These are phyloP conservation scores for Leucophenga montana DNA, from an alignment of 2,888 invertebrate species.

Conservation along the genomic window DNA sequence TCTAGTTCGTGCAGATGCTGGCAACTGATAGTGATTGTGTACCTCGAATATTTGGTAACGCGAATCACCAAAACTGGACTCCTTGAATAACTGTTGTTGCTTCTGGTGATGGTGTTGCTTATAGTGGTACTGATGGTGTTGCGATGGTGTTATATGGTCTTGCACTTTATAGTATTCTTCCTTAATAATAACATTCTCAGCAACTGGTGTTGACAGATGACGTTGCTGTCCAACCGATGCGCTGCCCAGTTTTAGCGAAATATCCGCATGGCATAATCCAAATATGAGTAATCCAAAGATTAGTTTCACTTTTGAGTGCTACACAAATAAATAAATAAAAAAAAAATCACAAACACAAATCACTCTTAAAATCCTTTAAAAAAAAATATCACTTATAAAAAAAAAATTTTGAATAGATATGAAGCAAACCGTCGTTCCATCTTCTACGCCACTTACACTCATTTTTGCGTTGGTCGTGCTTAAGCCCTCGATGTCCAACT, in stretches of 20 bases:
- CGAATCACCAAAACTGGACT: constrained; percentile 57
- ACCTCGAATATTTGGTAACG: constrained; percentile 63
- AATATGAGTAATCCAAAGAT: constrained; percentile 51
- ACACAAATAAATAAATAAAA: constrained; percentile 23
- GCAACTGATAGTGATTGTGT: constrained; percentile 54
- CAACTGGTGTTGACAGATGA: constrained; percentile 42
- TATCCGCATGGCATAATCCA: constrained; percentile 55
- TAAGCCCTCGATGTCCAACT: constrained; percentile 66
- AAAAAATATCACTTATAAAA: constrained; percentile 25
- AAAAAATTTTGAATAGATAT: constrained; percentile 16
- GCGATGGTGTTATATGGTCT: background rate
- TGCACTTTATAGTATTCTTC: constrained; percentile 36
- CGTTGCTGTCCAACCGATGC: no score
- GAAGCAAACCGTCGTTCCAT: constrained; percentile 3
- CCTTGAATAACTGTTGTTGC: constrained; percentile 48
- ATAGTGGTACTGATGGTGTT: background rate
- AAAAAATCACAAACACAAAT: constrained; percentile 22
- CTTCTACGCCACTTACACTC: constrained; percentile 60
- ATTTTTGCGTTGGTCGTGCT: constrained; percentile 67
- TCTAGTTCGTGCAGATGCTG: background rate
- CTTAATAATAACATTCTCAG: constrained; percentile 23
- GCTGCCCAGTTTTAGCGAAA: constrained; percentile 52
- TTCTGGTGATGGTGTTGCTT: constrained; percentile 13
- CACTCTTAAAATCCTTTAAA: background rate
- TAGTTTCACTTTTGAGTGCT: constrained; percentile 41